A percentile compares a stretch with the other conserved stretches of the same genome.
Conservation (phyloP, 2,113 vertebrate species). For the Bujurquina vittata region DNA sequence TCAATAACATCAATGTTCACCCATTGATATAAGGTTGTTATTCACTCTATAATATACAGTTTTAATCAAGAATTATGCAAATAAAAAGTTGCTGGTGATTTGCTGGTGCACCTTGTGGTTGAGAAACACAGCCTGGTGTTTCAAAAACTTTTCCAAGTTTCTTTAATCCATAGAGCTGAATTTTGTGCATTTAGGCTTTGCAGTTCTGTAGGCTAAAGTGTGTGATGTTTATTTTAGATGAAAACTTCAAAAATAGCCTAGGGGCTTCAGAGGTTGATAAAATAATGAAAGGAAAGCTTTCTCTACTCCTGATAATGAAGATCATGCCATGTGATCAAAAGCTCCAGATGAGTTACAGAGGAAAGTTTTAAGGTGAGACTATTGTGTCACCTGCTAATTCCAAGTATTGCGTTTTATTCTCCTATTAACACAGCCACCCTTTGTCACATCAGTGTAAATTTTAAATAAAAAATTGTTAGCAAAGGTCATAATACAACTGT, state of each 20-base stretch:
- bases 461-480: background rate
- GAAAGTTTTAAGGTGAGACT: background rate
- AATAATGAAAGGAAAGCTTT: background rate
- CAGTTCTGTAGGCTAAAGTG: background rate
- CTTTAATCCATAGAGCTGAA: background rate
- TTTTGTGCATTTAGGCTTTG: background rate
- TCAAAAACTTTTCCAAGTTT: background rate
- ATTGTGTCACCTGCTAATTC: background rate
- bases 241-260: background rate
- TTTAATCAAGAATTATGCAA: background rate
- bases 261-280: background rate
- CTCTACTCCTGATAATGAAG: background rate
- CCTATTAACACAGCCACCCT: background rate
- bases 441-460: conserved; percentile 5
- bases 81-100: background rate
- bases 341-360: background rate
- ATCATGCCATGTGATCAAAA: background rate
- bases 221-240: background rate
- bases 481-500: background rate
- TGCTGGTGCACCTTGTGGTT: background rate
- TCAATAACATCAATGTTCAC: background rate
- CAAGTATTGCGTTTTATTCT: background rate
- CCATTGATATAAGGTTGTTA: background rate
- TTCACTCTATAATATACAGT: background rate
- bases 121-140: background rate